Conservation (phyloP, 2,113 vertebrate species). For the Phylloscopus trochiloides region DNA sequence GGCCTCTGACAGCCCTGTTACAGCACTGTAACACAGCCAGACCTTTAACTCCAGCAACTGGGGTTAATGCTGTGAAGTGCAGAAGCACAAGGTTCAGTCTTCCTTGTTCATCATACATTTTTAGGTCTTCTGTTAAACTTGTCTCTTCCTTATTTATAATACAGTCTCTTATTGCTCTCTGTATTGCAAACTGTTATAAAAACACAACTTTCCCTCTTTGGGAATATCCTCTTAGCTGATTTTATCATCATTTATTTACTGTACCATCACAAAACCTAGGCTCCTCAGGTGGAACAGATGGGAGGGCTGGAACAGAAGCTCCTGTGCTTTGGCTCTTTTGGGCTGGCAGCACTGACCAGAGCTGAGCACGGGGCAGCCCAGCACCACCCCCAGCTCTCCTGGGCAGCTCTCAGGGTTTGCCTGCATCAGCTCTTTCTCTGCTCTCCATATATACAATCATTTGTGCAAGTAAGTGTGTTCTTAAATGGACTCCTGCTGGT, state of each 20-base stretch:
- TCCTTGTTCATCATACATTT: background rate
- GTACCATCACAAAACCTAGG: background rate
- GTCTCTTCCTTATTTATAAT: background rate
- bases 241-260: background rate
- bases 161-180: background rate
- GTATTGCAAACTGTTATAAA: background rate
- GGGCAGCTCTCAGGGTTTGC: background rate
- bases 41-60: background rate
- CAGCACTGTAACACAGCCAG: background rate
- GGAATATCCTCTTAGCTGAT: background rate
- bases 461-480: background rate
- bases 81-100: background rate
- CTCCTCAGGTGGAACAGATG: background rate
- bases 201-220: background rate
- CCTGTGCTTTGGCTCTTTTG: background rate
- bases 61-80: background rate
- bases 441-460: conserved; percentile 3
- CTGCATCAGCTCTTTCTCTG: background rate
- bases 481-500: conserved; percentile 49
- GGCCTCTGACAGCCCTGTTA: background rate
- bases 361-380: background rate
- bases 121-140: background rate
- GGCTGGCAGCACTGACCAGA: background rate
- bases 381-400: background rate
- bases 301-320: background rate